These are phyloP conservation scores for Lottia gigantea DNA, from an alignment of 2,888 invertebrate species.

Conservation along the genomic window DNA sequence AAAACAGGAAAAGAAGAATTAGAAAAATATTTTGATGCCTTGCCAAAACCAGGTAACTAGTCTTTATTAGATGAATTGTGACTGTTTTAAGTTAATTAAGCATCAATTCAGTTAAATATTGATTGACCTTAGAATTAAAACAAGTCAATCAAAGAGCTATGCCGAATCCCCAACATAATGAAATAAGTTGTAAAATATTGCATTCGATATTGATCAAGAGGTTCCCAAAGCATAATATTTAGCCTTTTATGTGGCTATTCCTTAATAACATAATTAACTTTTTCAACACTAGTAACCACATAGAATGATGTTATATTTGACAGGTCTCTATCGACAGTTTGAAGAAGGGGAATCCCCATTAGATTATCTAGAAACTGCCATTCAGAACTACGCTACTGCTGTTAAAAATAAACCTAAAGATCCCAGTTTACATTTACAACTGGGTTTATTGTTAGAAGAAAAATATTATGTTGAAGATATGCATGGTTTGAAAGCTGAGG, in stretches of 20 bases:
- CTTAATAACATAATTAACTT: no score
- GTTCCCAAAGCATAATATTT: no score
- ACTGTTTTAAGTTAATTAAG: no score
- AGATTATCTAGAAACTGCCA: constrained; percentile 55
- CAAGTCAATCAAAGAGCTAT: no score
- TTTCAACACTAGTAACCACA: no score
- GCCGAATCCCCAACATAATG: no score
- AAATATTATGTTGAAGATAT: constrained; percentile 64
- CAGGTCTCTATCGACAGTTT: constrained; percentile 49
- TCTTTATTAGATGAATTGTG: no score
- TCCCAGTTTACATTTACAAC: constrained; percentile 56
- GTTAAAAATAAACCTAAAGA: constrained; percentile 61
- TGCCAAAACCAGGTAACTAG: constrained; percentile 56
- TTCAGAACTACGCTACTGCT: constrained; percentile 59
- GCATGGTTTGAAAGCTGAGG: constrained; percentile 60
- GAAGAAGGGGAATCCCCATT: constrained; percentile 57
- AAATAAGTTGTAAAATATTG: no score
- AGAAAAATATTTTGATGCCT: constrained; percentile 51
- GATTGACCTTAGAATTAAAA: no score
- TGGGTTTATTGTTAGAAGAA: constrained; percentile 64
- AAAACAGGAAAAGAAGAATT: constrained; percentile 43
- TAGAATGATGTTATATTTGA: not conserved
- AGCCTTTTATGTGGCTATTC: no score
- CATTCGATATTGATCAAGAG: no score
- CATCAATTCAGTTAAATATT: no score